Base-by-base conservation (phyloP, 2,113 vertebrate genomes). In the Pseudorhombus dupliciocellatus region DNA sequence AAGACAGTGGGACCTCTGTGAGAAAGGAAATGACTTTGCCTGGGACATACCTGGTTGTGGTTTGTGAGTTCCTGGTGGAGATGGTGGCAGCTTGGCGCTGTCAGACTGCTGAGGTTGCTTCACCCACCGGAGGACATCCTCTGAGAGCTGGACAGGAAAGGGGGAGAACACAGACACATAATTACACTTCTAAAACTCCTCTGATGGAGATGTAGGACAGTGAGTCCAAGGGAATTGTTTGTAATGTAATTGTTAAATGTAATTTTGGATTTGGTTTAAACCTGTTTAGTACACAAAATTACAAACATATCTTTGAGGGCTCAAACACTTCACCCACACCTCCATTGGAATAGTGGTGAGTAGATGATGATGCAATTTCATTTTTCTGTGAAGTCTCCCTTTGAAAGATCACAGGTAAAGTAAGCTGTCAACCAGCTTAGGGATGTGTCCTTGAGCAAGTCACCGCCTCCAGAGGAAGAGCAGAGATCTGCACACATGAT, bases 111-210 rank as follows among this genome's bases (percentile, higher is more conserved):
- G 68, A 59, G 84, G 55, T 1, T 93, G 89, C 62, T 85, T 87
- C 92, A 94, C 93, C 68, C 92, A 83, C 51, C 78, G 83, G 21
- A 91, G 81, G 59, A 94, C 89, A 58, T 93, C 87, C 1, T 84
- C 88, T 30, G 93, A 93, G 20, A 94, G 86, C 93, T 94, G 83
- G 52, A 73, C 15, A 56, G 21, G 34, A 75, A 54, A 12, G 18
- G 25, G 37, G 26, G 20, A 51, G 46, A 37, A 48, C n/a, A 81
- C 37, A 67, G 7, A 15, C 1, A 55, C 6, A 56, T 5, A 59
- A 48, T 51, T 20, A 54, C 28, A 48, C 8, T 42, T 4, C 31
- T 22, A 40, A 14, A 22, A 48, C n/a, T 21, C 22, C 7, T 21
- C 42, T 21, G 44, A 6, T 44, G 34, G 30, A 4, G 4, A 20